Evolutionary conservation across 1,140 invertebrate genomes (phyloP), one percentile per base, ranked within the genome.

Genomic region (Macrobrachium nipponense): DNA sequence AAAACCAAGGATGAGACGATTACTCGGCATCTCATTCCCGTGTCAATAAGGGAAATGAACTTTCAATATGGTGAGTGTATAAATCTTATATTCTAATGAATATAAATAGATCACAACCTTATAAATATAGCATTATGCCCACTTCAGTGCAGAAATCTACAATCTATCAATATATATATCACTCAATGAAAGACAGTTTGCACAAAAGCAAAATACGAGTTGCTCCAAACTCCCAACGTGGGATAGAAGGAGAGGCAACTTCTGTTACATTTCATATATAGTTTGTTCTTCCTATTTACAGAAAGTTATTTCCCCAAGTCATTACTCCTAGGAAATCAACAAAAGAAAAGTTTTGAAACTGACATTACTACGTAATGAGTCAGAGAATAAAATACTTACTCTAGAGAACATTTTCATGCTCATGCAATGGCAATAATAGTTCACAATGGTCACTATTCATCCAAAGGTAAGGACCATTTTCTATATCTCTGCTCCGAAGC

Each of bases 151-250:
- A 43, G 36, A 68, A 70, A 70, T 70, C 68, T 70, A 70, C 68
- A 10, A n/a, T 43, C 15, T 51, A 51, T 51, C 51, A 70, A 15
- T 43, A 70, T 36, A 70, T 36, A 36, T 70, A 70, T 70, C 68
- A 70, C 68, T 70, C 23, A 43, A 27, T 70, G 68, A 70, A 70
- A 70, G 68, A 70, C 68, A 70, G 68, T 70, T 70, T 70, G 23
- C 68, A 70, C 68, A 70, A 43, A 27, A 70, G 68, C 20, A 70
- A 70, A 70, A 70, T 17, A 11, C 64, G 27, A 27, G n/a, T 68
- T 68, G 64, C 64, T 43, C 68, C 68, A 11, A 6, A 27, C 68
- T 70, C 68, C 68, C 68, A 70, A 70, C 68, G 20, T 70, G 68
- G 68, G 68, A 70, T 23, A 70, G 36, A 14, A 15, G 5, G 68